Base-by-base conservation (phyloP, 2,113 vertebrate genomes). In the Xenus cinereus region DNA sequence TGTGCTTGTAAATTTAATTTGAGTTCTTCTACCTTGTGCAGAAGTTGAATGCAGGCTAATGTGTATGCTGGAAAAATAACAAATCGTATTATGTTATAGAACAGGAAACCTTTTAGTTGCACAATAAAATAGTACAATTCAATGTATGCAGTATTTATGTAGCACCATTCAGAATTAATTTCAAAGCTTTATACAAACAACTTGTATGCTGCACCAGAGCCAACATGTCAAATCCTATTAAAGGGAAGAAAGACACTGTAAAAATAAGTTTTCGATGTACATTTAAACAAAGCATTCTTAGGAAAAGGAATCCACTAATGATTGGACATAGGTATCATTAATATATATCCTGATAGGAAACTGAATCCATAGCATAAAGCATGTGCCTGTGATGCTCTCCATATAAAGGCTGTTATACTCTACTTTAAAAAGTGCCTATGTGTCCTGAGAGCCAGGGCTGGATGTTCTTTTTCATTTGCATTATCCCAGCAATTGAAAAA, bases 1-100 rank as follows among this genome's bases (percentile, higher is more conserved):
- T 93, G 57, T 53, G 67, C 84, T 67, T 90, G 64, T 90, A 87
- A 97, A 97, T 83, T 94, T 87, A 94, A 84, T 94, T 63, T 57
- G 50, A 68, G 48, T 72, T 82, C 51, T 77, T 93, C 59, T 72
- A 73, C 83, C 57, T 95, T 35, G 12, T 91, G 71, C 87, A 91
- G 68, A 71, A 87, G 50, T 79, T 87, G 89, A 95, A 84, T 46
- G n/a, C 15, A 59, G 35, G 63, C 67, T 93, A 75, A 90, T 60
- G 57, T 92, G 67, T 57, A 37, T 45, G 43, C 59, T 96, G 64
- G 83, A 96, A 97, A 96, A 96, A 91, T 33, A 93, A 92, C 72
- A 87, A 63, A 67, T 91, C 1, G 0, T 73, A 86, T 79, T 91
- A 90, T 43, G 77, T 74, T n/a, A 69, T 74, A 63, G 91, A 95